Evolutionary conservation across 2,113 vertebrate species (phyloP), one percentile per base, ranked within the genome.

Genomic region (Acrocephalus kingi): DNA sequence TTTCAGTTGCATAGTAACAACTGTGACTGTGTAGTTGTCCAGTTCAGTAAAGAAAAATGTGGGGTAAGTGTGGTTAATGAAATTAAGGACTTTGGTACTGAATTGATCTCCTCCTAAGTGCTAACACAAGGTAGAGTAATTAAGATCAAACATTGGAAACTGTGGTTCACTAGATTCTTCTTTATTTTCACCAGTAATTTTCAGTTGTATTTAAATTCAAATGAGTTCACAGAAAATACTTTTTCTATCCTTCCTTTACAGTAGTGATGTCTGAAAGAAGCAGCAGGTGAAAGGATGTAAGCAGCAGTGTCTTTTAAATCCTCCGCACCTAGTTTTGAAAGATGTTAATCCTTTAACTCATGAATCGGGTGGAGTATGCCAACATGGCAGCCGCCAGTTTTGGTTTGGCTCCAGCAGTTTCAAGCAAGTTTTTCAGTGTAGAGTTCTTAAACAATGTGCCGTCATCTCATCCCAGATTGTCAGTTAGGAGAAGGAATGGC

Each of bases 321-420:
- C 30, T 67, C 31, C 23, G 22, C 0, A 0, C 30, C 37, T 87
- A 2, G 48, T 61, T 84, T 24, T 82, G 41, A 69, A 91, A 94
- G 43, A 48, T 24, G 12, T 27, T 30, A 91, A 71, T 92, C 4
- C n/a, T 46, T 84, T 49, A 71, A 24, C 15, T 90, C 17, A 1
- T 55, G 12, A 48, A 35, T 72, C 0, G 0, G 13, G 19, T 56
- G 24, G 24, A 63, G 56, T 11, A 30, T 48, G 22, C 69, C 1
- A 15, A 62, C 37, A 41, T 76, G 46, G 43, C 84, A 91, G 73
- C 28, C 87, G 24, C 30, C 45, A 15, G 19, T 49, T 73, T 49
- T 23, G 11, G 19, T 56, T 85, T 62, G n/a, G 18, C 48, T 91
- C 24, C 23, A 22, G 51, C 48, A 18, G 15, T 56, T 84, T 64